These are phyloP conservation scores for Sorex araneus DNA, from an alignment of 2,113 vertebrate species.

Conservation along the genomic window DNA sequence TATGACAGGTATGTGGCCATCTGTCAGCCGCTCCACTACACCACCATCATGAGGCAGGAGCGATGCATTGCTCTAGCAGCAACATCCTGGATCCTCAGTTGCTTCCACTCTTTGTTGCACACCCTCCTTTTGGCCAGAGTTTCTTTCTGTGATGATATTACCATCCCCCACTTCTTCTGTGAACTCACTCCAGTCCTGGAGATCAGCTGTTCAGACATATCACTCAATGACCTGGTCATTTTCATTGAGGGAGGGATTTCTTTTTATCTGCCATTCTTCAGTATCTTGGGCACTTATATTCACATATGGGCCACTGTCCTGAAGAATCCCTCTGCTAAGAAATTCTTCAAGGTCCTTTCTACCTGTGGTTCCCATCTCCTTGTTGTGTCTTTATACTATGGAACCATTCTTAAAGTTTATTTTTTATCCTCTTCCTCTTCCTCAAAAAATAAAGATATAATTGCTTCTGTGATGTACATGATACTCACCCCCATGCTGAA, in stretches of 20 bases:
- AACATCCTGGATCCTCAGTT: slow-evolving; percentile 66
- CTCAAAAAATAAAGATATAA: slow-evolving; percentile 10
- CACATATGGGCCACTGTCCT: background rate
- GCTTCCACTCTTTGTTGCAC: slow-evolving; percentile 65
- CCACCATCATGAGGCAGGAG: slow-evolving; percentile 55
- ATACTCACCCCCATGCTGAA: slow-evolving; percentile 76
- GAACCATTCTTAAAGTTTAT: slow-evolving; percentile 49
- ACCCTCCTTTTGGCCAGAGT: slow-evolving; percentile 46
- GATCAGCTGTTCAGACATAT: slow-evolving; percentile 71
- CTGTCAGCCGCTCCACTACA: slow-evolving; percentile 79
- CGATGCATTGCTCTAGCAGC: slow-evolving; percentile 61
- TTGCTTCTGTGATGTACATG: slow-evolving; percentile 73
- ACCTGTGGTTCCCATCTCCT: too few species aligned
- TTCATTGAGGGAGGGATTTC: slow-evolving; percentile 47
- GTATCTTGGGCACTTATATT: slow-evolving; percentile 64
- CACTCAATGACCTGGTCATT: slow-evolving; percentile 65
- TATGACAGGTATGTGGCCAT: slow-evolving; percentile 84
- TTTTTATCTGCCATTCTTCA: slow-evolving; percentile 5
- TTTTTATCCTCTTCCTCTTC: slow-evolving; percentile 65
- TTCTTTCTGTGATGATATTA: slow-evolving; percentile 64
- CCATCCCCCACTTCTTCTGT: slow-evolving; percentile 77
- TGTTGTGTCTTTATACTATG: too few species aligned
- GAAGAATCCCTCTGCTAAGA: too few species aligned
- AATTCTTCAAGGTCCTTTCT: too few species aligned
- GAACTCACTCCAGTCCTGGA: slow-evolving; percentile 69